Base-by-base conservation (phyloP, 2,888 invertebrate genomes). In the Eristalinus aeneus region DNA sequence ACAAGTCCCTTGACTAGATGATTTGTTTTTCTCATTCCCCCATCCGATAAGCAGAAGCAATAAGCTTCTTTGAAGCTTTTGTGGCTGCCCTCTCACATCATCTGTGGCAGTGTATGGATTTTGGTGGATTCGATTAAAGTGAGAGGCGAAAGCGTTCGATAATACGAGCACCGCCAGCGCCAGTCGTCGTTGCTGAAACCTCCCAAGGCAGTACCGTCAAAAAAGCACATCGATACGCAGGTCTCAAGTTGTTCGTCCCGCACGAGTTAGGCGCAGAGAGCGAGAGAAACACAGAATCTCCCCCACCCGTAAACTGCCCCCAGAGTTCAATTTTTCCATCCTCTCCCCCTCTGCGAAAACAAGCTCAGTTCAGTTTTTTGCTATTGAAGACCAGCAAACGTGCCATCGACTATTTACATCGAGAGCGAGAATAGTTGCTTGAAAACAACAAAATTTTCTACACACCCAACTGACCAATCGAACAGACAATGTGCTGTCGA, bases 171-270 rank as follows among this genome's bases (percentile, higher is more conserved):
- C 31, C 72, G 73, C 69, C 86, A 73, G 74, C 74, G 69, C 46
- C 71, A 74, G 67, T 56, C 60, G 31, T 16, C 34, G 73, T 65
- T 64, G 73, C 69, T 64, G 31, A 53, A 77, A 71, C 56, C 80
- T 12, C 65, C 63, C 46, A 36, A 69, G 77, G 46, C 65, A 82
- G 82, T 86, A 34, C 46, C 60, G 71, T 74, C 54, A 61, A 77
- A 77, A 78, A 86, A 82, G 82, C 86, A 74, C 82, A 54, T 53
- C 82, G 65, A 56, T 36, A 78, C 86, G 81, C 86, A 86, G 65
- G 86, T 86, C 86, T 69, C 32, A 61, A 82, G 56, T 54, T 58
- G 60, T 72, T 9, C 46, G 23, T 71, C 61, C 60, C 76, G 46
- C 46, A 16, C 20, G 20, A 53, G 27, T 27, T 58, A 58, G 68